These are phyloP conservation scores for Cydia pomonella DNA, from an alignment of 1,140 invertebrate species.

Conservation along the genomic window DNA sequence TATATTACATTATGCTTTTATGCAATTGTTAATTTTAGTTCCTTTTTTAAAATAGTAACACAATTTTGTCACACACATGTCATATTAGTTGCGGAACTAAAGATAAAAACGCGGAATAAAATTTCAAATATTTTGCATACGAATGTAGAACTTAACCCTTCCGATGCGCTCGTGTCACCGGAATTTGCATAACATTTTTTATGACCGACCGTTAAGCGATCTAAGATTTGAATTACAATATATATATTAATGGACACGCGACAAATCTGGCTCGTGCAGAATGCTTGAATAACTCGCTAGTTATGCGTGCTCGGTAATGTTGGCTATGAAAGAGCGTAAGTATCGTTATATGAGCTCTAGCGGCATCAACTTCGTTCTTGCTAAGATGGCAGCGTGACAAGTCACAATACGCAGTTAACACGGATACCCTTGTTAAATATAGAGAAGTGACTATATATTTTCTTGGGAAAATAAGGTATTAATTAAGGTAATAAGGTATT, in stretches of 20 bases:
- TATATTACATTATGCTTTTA: too few species aligned
- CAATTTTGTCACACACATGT: background rate
- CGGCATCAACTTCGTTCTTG: background rate
- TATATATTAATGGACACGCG: constrained; percentile 27
- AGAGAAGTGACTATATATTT: background rate
- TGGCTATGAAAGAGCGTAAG: background rate
- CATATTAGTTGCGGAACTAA: background rate
- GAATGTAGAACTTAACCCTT: constrained; percentile 29
- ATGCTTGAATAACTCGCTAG: background rate
- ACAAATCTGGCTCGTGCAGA: constrained; percentile 18
- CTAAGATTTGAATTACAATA: constrained; percentile 31
- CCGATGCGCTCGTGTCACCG: constrained; percentile 29
- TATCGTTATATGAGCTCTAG: background rate
- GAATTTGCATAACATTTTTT: constrained; percentile 33
- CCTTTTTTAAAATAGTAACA: background rate
- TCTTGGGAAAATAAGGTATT: background rate
- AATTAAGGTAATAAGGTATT: too few species aligned
- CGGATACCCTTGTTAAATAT: background rate
- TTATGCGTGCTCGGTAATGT: background rate
- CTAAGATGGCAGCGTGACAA: background rate
- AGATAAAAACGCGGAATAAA: background rate
- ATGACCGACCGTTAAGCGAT: constrained; percentile 22
- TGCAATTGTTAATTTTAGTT: too few species aligned
- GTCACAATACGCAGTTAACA: background rate
- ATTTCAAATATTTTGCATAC: constrained; percentile 33